Evolutionary conservation across 2,113 vertebrate species (phyloP).

Genomic region (Mixornis gularis): DNA sequence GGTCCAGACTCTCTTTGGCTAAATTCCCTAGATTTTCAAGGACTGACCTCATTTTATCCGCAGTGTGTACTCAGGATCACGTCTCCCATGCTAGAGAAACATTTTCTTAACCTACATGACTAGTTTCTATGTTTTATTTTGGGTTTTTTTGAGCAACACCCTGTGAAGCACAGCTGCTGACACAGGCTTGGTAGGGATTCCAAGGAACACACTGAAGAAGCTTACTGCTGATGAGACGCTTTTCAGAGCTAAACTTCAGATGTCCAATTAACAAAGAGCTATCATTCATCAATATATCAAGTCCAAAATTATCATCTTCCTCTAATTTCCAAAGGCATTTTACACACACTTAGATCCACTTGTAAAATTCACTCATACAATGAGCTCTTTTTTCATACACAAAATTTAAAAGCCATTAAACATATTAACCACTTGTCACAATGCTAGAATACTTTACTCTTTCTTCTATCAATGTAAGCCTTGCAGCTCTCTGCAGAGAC

Average conservation of each 20-base stretch:
- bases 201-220: neutral
- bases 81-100: neutral
- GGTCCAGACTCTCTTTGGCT: neutral
- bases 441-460: neutral
- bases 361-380: neutral
- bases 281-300: neutral
- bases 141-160: neutral
- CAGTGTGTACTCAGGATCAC: neutral
- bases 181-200: neutral
- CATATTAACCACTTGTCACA: neutral
- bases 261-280: neutral
- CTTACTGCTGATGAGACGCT: neutral
- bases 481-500: neutral
- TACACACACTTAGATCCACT: neutral
- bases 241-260: neutral
- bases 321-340: constrained; percentile 10
- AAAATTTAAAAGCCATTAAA: neutral
- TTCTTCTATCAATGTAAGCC: neutral
- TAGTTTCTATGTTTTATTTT: neutral
- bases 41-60: neutral
- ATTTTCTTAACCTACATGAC: neutral
- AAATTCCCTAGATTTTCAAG: neutral
- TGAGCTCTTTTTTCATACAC: neutral
- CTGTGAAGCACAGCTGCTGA: neutral
- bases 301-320: neutral